Base-by-base conservation (phyloP, 2,888 invertebrate species). In the Amblyjoppa fuscipennis region DNA sequence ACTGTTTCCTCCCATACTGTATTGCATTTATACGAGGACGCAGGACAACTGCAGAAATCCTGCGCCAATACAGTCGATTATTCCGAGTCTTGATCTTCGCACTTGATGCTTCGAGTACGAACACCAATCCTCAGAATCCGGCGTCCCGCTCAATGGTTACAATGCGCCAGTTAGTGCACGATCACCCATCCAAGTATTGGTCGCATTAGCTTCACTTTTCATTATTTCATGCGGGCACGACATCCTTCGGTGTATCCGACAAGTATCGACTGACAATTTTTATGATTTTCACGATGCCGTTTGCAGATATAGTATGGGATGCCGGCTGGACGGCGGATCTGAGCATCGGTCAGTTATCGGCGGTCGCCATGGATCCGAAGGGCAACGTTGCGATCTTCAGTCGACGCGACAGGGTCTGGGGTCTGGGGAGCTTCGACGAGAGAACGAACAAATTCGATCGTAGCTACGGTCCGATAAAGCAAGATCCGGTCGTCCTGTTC, bases 331-430 rank as follows among this genome's bases (percentile, higher is more conserved):
- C 83, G 1, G 53, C 83, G 0, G 81, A 88, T 34, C 75, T 91
- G 25, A 85, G 87, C 7, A 86, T 96, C n/a, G 98, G 98, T 1
- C 97, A 98, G 93, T 96, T 98, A 1, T 96, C 97, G 0, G 98
- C 97, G 4, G 96, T 99, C 1, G 96, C 97, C 5, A 95, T 98
- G 20, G 97, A 98, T 92, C 95, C 94, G 2, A 92, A 95, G n/a
- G 98, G 97, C 0, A 96, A 96, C 85, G 95, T 98, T 13, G 96
- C 97, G 16, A 96, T 98, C 56, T 98, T 99, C 93, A 98, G 99
- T 94, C 95, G 99, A 88, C 97, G 96, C 0, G 94, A 96, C 79
- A 95, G 96, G 87, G 92, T 95, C 0, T 97, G 97, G 97, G 95
- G 95, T 80, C 92, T 91, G 3, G 91, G 89, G 4, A 96, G 97